Evolutionary conservation across 2,888 invertebrate species (phyloP).

Genomic region (Zygogramma bicolorata): DNA sequence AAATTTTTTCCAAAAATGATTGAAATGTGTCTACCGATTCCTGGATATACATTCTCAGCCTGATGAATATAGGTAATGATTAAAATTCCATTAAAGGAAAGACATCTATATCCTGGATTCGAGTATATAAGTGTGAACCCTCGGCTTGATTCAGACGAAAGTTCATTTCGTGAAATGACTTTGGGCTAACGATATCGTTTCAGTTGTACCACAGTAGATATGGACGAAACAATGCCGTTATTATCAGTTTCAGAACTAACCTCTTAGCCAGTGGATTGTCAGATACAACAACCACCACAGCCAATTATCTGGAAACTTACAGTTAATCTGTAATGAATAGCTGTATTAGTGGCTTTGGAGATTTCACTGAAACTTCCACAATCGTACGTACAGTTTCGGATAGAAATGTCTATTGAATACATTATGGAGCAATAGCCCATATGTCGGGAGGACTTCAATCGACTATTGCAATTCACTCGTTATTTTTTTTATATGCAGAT

Average conservation of each 20-base stretch:
- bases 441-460: background rate
- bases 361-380: background rate
- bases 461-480: background rate
- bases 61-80: too few species aligned
- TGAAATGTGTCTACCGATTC: too few species aligned
- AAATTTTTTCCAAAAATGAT: too few species aligned
- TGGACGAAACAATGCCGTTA: background rate
- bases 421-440: too few species aligned
- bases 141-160: too few species aligned
- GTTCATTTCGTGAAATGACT: background rate
- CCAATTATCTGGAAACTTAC: conserved; percentile 24
- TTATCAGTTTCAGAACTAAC: background rate
- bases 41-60: too few species aligned
- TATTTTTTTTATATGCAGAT: too few species aligned
- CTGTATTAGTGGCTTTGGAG: conserved; percentile 3
- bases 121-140: too few species aligned
- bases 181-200: background rate
- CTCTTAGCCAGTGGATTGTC: conserved; percentile 8
- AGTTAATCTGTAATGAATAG: conserved; percentile 21
- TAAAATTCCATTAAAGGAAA: too few species aligned
- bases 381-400: background rate
- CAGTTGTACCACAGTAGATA: background rate
- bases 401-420: background rate
- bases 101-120: too few species aligned
- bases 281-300: conserved; percentile 14